Base-by-base conservation (phyloP, 2,113 vertebrate species). In the Gymnarchus niloticus region DNA sequence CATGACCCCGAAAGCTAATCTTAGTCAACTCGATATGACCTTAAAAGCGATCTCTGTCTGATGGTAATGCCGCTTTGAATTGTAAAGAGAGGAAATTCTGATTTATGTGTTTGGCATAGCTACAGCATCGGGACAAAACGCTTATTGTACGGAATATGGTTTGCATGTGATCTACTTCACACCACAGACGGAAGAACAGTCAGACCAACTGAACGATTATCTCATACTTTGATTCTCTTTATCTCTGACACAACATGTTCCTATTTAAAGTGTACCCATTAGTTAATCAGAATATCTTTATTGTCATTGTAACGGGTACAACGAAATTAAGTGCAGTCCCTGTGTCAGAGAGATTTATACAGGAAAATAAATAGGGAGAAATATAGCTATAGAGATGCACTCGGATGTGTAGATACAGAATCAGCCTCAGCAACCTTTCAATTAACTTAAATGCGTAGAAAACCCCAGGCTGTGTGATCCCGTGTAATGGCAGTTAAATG, bases 41-140 rank as follows among this genome's bases (percentile, higher is more conserved):
- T 81, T 33, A 83, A 82, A 83, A 86, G 33, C 80, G 73, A 49
- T 86, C 73, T 25, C 21, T 54, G 52, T 54, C 78, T 86, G 76
- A 21, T 69, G 80, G 81, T 59, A 83, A 7, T 4, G 69, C 59
- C 81, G 56, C 57, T 82, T 69, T 82, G 10, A 41, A 73, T 25
- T 10, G 65, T 82, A 69, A 83, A 86, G 49, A 51, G 33, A 28
- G 44, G 57, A 86, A 19, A 54, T 25, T 54, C n/a, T 69, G 78
- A 83, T 86, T 86, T 86, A 81, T 81, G 77, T 19, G 56, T 49
- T 33, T 81, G 77, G 73, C 41, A 25, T 10, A n/a, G 21, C 56
- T 44, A 56, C 85, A 61, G 28, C 25, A 41, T 14, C 9, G 49
- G 78, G 77, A 48, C 49, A 65, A 41, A 86, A 81, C 33, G 8